A percentile compares a stretch with the other conserved stretches of the same genome.
Evolutionary conservation across 2,113 vertebrate genomes (phyloP).

Genomic region (Hippotragus niger): DNA sequence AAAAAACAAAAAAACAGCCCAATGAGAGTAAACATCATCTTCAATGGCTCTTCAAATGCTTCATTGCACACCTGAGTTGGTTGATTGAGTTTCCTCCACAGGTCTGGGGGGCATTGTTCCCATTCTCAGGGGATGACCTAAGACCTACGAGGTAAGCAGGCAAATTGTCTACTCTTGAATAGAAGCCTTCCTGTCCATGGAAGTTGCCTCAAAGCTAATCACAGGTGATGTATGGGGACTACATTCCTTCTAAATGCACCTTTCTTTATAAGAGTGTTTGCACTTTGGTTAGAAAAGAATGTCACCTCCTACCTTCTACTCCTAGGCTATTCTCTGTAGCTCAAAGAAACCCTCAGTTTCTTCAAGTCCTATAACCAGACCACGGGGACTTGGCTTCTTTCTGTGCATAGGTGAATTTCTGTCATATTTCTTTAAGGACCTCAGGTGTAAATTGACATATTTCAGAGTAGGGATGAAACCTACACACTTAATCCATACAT

Average conservation of each 20-base stretch:
- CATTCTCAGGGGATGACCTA: conserved; percentile 48
- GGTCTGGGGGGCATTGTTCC: conserved; percentile 46
- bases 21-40: conserved; percentile 31
- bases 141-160: conserved; percentile 50
- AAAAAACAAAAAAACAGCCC: neutral
- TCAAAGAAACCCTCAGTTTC: neutral
- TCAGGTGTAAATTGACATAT: conserved; percentile 23
- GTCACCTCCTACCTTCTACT: neutral
- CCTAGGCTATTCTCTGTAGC: neutral
- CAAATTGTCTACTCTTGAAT: conserved; percentile 69
- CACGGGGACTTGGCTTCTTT: neutral
- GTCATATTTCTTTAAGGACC: conserved; percentile 11
- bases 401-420: neutral
- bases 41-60: conserved; percentile 33
- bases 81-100: conserved; percentile 60
- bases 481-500: neutral
- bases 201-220: conserved; percentile 74
- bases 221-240: conserved; percentile 62
- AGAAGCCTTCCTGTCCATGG: conserved; percentile 57
- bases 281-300: conserved; percentile 58
- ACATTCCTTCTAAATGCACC: conserved; percentile 71
- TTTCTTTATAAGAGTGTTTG: conserved; percentile 58
- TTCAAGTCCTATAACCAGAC: neutral
- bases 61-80: conserved; percentile 55
- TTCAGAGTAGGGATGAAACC: neutral